phyloP scores from a whole-genome alignment of 1,140 invertebrate species.

The Trichomalopsis sarcophagae region DNA sequence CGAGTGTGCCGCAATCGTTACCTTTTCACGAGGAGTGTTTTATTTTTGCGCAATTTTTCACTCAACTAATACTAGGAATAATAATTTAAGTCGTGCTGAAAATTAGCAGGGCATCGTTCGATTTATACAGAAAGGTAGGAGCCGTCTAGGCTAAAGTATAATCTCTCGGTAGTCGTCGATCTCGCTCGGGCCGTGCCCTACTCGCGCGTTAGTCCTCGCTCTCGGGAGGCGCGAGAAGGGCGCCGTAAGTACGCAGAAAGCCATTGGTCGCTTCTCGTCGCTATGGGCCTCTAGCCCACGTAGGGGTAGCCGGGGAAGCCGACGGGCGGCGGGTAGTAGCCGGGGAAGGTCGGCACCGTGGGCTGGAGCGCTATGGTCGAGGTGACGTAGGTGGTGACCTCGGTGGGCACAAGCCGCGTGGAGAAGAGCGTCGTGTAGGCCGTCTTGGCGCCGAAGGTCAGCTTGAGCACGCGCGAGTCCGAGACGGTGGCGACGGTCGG shows the following conservation, averaged over 20 bases:
- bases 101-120: background rate
- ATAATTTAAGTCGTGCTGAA: background rate
- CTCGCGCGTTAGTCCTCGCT: too few species aligned
- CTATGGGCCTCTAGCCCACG: constrained; percentile 78
- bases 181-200: background rate
- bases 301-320: constrained; percentile 82
- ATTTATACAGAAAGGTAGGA: too few species aligned
- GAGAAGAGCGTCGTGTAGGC: constrained; percentile 90
- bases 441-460: constrained; percentile 92
- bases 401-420: constrained; percentile 88
- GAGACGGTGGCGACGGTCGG: constrained; percentile 88
- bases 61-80: background rate
- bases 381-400: constrained; percentile 87
- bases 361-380: constrained; percentile 85
- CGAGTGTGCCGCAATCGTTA: background rate
- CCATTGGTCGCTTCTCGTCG: background rate
- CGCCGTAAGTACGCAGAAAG: too few species aligned
- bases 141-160: background rate
- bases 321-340: constrained; percentile 84
- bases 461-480: constrained; percentile 86
- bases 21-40: background rate
- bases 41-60: constrained; percentile 2
- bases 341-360: constrained; percentile 80
- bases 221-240: too few species aligned
- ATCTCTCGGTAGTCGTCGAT: background rate